Conservation (phyloP, 2,113 vertebrate species). For the Salvelinus fontinalis region DNA sequence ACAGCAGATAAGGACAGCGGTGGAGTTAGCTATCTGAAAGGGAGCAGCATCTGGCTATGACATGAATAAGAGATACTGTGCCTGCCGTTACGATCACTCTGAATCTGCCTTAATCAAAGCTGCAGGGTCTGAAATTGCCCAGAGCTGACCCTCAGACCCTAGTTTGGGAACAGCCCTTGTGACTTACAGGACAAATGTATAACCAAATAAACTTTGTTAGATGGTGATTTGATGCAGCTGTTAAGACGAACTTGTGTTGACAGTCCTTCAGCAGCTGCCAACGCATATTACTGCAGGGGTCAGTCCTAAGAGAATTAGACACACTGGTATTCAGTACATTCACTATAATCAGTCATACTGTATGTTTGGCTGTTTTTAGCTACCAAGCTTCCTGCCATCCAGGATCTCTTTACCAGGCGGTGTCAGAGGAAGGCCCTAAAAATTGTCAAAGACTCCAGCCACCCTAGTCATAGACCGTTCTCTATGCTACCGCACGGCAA, state of each 20-base stretch:
- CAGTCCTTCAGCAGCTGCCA: neutral
- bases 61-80: neutral
- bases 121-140: neutral
- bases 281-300: neutral
- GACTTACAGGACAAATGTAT: neutral
- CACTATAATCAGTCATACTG: neutral
- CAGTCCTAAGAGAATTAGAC: neutral
- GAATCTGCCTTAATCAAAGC: neutral
- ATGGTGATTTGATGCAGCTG: neutral
- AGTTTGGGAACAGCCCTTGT: neutral
- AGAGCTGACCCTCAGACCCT: neutral
- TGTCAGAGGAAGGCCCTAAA: no score
- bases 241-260: neutral
- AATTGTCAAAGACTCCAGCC: no score
- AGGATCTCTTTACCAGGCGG: no score
- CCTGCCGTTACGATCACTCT: neutral
- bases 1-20: neutral
- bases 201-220: conserved; percentile 4
- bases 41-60: neutral
- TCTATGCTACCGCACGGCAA: no score
- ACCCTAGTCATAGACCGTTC: no score
- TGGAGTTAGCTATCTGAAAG: neutral
- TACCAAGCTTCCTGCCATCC: no score
- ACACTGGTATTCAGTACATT: neutral
- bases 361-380: neutral